Percentiles rank a stretch among this genome's conserved stretches.
Conservation (phyloP, 1,140 invertebrate genomes). For the Neoseiulus cucumeris region DNA sequence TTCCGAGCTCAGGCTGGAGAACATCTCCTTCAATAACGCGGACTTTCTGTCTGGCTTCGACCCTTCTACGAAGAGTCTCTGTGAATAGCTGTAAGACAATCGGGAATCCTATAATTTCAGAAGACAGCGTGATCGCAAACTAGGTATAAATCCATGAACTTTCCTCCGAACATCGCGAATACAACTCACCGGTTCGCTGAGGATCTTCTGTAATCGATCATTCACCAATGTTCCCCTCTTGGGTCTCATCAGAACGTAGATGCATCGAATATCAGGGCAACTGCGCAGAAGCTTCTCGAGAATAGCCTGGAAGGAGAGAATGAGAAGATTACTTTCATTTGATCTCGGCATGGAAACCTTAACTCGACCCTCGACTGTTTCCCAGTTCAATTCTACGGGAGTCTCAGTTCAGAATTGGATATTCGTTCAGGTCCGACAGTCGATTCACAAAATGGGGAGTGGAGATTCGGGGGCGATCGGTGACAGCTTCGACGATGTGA, state of each 20-base stretch:
- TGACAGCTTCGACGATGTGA: too few relatives aligned
- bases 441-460: too few relatives aligned
- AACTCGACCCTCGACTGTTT: too few relatives aligned
- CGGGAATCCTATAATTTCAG: too few relatives aligned
- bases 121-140: too few relatives aligned
- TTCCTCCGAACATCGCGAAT: too few relatives aligned
- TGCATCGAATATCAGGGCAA: constrained; percentile 27
- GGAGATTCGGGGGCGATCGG: too few relatives aligned
- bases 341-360: too few relatives aligned
- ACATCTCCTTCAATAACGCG: constrained; percentile 75
- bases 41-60: constrained; percentile 53
- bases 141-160: too few relatives aligned
- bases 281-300: constrained; percentile 32
- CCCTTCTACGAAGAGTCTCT: constrained; percentile 45
- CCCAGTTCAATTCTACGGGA: too few relatives aligned
- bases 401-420: too few relatives aligned
- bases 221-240: constrained; percentile 24
- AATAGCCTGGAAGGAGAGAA: constrained; percentile 23
- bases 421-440: too few relatives aligned
- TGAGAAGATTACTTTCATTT: neutral
- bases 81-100: constrained; percentile 68
- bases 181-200: constrained; percentile 14
- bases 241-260: constrained; percentile 30
- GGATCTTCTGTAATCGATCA: constrained; percentile 25
- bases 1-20: constrained; percentile 62